Base-by-base conservation (phyloP, 1,140 invertebrate species). In the Pseudomyrmex gracilis region DNA sequence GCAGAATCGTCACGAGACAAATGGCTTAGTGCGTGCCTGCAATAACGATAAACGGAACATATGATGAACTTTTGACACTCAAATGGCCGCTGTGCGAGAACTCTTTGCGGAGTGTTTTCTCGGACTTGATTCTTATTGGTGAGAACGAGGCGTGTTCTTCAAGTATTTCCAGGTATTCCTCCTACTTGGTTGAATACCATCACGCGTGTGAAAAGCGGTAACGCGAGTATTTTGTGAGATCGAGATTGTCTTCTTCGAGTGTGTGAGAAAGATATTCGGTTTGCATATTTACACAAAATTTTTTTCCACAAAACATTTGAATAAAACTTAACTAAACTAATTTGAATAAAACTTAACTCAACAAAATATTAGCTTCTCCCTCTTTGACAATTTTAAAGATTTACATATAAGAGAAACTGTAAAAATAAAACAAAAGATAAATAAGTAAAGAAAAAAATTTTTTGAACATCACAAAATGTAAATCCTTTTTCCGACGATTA, bases 1-100 rank as follows among this genome's bases (percentile, higher is more conserved):
- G 83, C 20, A 47, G 51, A 10, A 63, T 34, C 55, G 20, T 12
- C 15, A 12, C 22, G 12, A 74, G 17, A 87, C 82, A 87, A 76
- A 53, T 57, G 82, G 43, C 58, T 63, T 82, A 82, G 45, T 57
- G 55, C 47, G 53, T 45, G 67, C 55, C 22, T 51, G 49, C 45
- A 53, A 73, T 71, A 64, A 57, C 49, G 85, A 87, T 87, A 82
- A 78, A 87, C 55, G 60, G 45, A 13, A 49, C 20, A 45, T 73
- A 84, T 51, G 76, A 60, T 55, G 57, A 20, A 61, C 47, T 82
- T 66, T 80, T 64, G 68, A 87, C 55, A 55, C 43, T 9, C 1
- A 49, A 17, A 3, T 17, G 47, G 68, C 15, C 60, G 17, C 64
- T 51, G 22, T 22, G 55, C 45, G 53, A 34, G 45, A 64, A 22